Evolutionary conservation across 1,140 invertebrate genomes (phyloP).

Genomic region (Aphelenchoides avenae): DNA sequence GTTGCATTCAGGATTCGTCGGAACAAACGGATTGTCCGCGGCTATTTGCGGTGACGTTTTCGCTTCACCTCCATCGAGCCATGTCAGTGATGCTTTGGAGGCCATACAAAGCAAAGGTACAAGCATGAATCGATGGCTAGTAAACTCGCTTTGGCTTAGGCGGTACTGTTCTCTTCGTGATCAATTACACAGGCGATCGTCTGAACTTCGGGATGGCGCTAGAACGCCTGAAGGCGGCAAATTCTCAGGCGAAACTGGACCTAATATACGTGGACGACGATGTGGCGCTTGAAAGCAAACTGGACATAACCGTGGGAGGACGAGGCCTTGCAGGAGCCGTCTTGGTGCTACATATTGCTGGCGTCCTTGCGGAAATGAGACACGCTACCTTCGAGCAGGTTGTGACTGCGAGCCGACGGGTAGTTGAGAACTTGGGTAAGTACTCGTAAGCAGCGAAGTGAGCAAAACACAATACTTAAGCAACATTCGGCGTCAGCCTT

Average conservation of each 20-base stretch:
- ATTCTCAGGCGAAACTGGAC: constrained; percentile 67
- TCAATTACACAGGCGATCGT: constrained; percentile 74
- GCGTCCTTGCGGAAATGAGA: constrained; percentile 69
- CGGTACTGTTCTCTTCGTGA: constrained; percentile 72
- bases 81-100: constrained; percentile 64
- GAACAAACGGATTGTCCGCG: constrained; percentile 71
- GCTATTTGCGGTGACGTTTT: constrained; percentile 74
- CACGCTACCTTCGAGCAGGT: constrained; percentile 64
- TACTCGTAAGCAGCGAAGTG: no score
- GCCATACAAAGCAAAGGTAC: not conserved
- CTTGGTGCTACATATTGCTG: constrained; percentile 70
- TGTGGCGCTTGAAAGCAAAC: constrained; percentile 48
- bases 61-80: constrained; percentile 69
- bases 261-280: constrained; percentile 55
- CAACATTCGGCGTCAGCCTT: constrained; percentile 72
- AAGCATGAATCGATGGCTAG: constrained; percentile 15
- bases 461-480: no score
- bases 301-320: constrained; percentile 64
- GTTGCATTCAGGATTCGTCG: constrained; percentile 70
- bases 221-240: constrained; percentile 70
- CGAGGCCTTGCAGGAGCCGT: constrained; percentile 73
- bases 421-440: constrained; percentile 59
- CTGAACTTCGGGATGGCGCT: constrained; percentile 69
- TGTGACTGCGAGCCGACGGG: constrained; percentile 47
- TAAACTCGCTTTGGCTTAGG: constrained; percentile 61